phyloP scores from a whole-genome alignment of 2,888 invertebrate species.

The Thalpophila matura region DNA sequence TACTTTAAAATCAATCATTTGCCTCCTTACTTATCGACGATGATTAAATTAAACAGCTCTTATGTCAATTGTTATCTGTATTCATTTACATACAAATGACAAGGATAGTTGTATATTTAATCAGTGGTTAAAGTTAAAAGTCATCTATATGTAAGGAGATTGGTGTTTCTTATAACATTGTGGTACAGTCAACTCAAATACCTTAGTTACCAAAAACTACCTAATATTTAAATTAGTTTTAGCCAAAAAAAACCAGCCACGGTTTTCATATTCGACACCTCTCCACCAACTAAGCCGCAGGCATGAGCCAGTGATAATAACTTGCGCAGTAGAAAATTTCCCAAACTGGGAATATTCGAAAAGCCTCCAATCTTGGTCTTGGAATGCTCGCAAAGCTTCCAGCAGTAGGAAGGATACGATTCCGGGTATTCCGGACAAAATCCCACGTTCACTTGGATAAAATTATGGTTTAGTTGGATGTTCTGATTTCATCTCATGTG shows the following conservation, averaged over 20 bases:
- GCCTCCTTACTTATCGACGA: too few species aligned
- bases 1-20: too few species aligned
- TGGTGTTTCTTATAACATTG: too few species aligned
- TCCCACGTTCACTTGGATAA: constrained; percentile 14
- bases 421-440: constrained; percentile 30
- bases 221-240: background rate
- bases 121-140: too few species aligned
- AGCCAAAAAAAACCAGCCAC: background rate
- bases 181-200: too few species aligned
- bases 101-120: too few species aligned
- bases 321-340: constrained; percentile 12
- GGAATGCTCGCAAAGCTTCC: constrained; percentile 24
- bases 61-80: too few species aligned
- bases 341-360: constrained; percentile 11
- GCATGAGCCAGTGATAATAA: constrained; percentile 18
- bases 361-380: constrained; percentile 38
- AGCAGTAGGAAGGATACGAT: constrained; percentile 2
- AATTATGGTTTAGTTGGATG: constrained; percentile 16
- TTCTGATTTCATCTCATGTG: background rate
- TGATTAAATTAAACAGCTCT: too few species aligned
- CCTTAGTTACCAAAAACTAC: background rate
- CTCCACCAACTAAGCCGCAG: background rate
- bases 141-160: too few species aligned
- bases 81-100: too few species aligned
- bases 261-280: background rate